Conservation (phyloP, 2,113 vertebrate genomes). For the Egretta garzetta region DNA sequence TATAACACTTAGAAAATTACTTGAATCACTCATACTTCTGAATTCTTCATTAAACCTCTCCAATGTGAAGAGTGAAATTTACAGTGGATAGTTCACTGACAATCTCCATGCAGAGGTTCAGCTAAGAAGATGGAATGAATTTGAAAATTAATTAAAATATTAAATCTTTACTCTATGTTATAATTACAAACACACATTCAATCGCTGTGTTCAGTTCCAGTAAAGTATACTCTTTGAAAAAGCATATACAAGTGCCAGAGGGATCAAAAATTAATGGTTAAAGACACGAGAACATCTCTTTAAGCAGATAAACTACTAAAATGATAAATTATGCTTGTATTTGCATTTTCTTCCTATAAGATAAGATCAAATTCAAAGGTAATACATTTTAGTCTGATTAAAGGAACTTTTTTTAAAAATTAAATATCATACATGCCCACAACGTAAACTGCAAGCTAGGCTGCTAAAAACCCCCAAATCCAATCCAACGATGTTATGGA, state of each 20-base stretch:
- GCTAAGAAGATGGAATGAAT: background rate
- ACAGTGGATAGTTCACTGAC: background rate
- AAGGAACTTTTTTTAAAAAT: background rate
- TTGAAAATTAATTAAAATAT: background rate
- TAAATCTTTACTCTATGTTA: background rate
- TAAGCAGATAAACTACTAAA: background rate
- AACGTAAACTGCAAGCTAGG: background rate
- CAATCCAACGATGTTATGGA: background rate
- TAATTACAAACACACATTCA: background rate
- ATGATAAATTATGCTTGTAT: background rate
- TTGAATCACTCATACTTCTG: background rate
- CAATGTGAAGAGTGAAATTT: background rate
- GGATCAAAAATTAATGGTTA: background rate
- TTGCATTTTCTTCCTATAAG: background rate
- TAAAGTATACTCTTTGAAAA: background rate
- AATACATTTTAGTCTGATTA: background rate
- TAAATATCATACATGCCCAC: background rate
- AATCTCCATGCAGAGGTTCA: background rate
- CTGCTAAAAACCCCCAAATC: background rate
- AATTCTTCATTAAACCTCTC: background rate
- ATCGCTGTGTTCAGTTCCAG: background rate
- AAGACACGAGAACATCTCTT: background rate
- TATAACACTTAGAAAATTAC: background rate
- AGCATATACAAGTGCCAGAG: background rate
- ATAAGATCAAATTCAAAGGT: background rate